phyloP scores from a whole-genome alignment of 64 coral and sea anemone genomes.

The Catalaphyllia jardinei region DNA sequence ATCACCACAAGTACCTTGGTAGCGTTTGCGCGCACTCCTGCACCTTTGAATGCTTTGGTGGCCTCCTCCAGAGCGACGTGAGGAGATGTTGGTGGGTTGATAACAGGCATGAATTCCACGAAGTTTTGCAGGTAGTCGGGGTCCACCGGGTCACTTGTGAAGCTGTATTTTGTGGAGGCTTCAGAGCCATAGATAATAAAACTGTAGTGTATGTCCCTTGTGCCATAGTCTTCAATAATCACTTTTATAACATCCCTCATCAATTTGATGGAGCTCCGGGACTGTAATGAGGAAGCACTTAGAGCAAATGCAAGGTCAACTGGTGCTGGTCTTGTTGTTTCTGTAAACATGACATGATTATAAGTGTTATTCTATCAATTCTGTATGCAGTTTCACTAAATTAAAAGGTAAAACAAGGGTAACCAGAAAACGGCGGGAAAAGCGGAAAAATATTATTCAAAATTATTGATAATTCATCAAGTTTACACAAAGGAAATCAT shows the following conservation, averaged over 20 bases:
- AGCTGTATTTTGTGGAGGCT: constrained; percentile 29
- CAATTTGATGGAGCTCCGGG: not conserved
- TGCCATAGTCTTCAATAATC: constrained; percentile 58
- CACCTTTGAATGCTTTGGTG: constrained; percentile 1
- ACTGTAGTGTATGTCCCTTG: constrained; percentile 21
- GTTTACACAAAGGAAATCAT: no score
- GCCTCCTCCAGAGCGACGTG: constrained; percentile 24
- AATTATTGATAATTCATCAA: no score
- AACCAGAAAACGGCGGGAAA: no score
- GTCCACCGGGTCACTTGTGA: constrained; percentile 18
- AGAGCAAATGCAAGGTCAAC: constrained; percentile 66
- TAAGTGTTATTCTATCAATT: not conserved
- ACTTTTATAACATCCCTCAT: constrained; percentile 60
- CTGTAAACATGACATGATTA: not conserved
- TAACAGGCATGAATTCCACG: not conserved
- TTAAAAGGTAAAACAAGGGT: no score
- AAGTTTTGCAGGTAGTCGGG: not conserved
- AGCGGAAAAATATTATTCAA: no score
- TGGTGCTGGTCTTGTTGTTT: not conserved
- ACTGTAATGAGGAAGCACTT: constrained; percentile 52
- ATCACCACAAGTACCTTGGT: constrained; percentile 43
- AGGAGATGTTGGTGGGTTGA: constrained; percentile 11
- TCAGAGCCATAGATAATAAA: constrained; percentile 49
- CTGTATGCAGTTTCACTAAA: no score
- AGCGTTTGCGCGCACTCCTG: constrained; percentile 34